Conservation (phyloP, 2,113 vertebrate species). For the Pachyramphus minor region DNA sequence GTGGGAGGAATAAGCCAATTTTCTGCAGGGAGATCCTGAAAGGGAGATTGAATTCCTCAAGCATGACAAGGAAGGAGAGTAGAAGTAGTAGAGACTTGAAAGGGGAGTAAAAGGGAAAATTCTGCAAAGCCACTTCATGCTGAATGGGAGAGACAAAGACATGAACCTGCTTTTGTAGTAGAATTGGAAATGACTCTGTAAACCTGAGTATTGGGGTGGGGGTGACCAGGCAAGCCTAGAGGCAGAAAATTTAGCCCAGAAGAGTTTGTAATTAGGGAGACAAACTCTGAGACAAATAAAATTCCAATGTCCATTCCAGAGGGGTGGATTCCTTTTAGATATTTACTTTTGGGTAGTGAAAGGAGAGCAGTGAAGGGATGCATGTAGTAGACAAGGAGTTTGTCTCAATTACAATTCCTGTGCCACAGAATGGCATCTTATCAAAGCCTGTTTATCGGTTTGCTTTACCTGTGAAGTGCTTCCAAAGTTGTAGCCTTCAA, state of each 20-base stretch:
- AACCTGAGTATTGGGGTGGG: neutral
- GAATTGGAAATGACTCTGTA: constrained; percentile 13
- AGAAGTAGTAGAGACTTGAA: neutral
- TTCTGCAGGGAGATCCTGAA: neutral
- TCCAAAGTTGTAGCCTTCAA: neutral
- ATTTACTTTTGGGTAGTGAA: neutral
- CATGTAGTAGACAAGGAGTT: neutral
- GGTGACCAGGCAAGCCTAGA: neutral
- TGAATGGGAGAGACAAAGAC: constrained; percentile 9
- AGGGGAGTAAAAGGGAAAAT: neutral
- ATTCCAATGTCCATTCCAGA: neutral
- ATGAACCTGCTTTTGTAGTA: neutral
- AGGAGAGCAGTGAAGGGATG: neutral
- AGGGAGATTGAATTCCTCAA: neutral
- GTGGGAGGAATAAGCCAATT: neutral
- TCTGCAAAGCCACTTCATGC: neutral
- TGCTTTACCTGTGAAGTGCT: neutral
- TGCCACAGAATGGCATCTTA: neutral
- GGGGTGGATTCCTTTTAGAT: neutral
- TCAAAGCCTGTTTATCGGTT: neutral
- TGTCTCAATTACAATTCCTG: neutral
- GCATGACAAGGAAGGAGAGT: neutral
- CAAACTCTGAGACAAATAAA: neutral
- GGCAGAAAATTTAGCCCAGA: neutral
- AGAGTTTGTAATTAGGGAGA: neutral